Base-by-base conservation (phyloP, 2,888 invertebrate species). In the Synanthedon myopaeformis region DNA sequence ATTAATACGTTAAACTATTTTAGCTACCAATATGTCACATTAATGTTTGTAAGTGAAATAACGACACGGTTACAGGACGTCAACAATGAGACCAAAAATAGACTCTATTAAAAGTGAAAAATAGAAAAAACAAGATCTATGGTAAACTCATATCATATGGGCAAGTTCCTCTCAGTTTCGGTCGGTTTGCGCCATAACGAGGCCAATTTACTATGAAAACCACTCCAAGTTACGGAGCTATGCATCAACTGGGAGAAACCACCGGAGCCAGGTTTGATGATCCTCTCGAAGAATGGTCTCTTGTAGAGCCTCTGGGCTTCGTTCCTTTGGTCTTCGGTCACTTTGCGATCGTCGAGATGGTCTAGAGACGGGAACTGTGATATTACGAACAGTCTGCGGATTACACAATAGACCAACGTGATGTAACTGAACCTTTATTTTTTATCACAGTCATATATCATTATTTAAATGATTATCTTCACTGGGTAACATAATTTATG, bases 321-420 rank as follows among this genome's bases (percentile, higher is more conserved):
- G 3, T 78, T 64, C 19, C 88, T 76, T 69, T 94, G 92, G 64
- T 92, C 91, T 1, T 81, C 76, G 0, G 92, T 92, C n/a, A 94
- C 90, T 48, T 82, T 76, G 53, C 91, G 82, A 67, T 94, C 94
- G 69, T 95, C 94, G 63, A 95, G 77, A 64, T 93, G 91, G 35
- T 89, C 75, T 54, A 95, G 79, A 0, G 89, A 88, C 1, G 92
- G 90, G 64, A 94, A 91, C 67, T 92, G 89, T 1, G 93, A 93
- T 67, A 94, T 91, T 23, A 94, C 90, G 76, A 91, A 93, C 28
- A 93, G 83, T 70, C 94, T 94, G 76, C 2, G 89, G 85, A 35
- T 35, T 5, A 2, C 35, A 35, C 10, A 35, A 23, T 23, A 8
- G 1, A 35, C 28, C 28, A 35, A 35, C 6, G 28, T 35, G 8